Conservation (phyloP, 2,113 vertebrate species). For the Thamnophis sirtalis region DNA sequence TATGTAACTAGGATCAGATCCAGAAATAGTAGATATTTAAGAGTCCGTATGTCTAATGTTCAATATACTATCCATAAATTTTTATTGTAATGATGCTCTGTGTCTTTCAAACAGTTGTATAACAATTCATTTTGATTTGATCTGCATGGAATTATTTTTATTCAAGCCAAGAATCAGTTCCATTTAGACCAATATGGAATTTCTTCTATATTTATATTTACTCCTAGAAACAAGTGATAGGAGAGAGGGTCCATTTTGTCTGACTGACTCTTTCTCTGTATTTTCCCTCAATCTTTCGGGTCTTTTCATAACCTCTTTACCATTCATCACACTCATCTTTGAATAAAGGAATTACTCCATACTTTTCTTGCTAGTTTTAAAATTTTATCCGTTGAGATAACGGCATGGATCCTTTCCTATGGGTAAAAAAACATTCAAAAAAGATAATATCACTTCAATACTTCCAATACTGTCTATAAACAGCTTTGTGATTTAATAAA, state of each 20-base stretch:
- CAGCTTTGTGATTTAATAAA: not conserved
- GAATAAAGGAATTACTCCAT: not conserved
- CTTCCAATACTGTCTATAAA: not conserved
- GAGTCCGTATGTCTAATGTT: not conserved
- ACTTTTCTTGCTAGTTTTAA: not conserved
- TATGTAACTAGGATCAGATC: not conserved
- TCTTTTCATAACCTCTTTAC: not conserved
- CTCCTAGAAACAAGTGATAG: not conserved
- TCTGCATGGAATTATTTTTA: not conserved
- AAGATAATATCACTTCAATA: not conserved
- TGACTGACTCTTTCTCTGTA: not conserved
- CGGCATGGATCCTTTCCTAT: not conserved
- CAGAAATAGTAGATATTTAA: not conserved
- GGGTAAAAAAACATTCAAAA: not conserved
- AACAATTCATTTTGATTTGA: not conserved
- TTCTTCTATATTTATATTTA: not conserved
- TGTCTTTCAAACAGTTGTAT: not conserved
- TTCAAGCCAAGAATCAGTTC: not conserved
- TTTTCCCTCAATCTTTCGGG: not conserved
- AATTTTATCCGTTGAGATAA: slow-evolving; percentile 6
- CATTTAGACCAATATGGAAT: not conserved
- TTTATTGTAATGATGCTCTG: not conserved
- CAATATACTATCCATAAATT: not conserved
- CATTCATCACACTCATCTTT: not conserved
- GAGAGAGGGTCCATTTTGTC: not conserved